Base-by-base conservation (phyloP, 2,888 invertebrate genomes). In the Myathropa florea region DNA sequence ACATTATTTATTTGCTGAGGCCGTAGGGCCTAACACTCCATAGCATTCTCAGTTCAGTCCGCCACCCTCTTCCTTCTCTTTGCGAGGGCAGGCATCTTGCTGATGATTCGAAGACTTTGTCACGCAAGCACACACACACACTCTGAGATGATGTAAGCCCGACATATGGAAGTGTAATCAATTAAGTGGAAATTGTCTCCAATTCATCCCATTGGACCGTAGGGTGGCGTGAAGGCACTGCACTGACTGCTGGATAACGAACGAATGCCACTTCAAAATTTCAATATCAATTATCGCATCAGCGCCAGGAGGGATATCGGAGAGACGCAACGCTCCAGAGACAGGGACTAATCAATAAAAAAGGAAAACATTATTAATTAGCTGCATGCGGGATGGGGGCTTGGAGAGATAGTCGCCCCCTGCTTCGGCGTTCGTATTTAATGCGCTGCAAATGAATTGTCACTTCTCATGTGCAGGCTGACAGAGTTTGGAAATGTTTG, bases 81-180 rank as follows among this genome's bases (percentile, higher is more conserved):
- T n/a, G n/a, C n/a, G n/a, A n/a, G n/a, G n/a, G n/a, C n/a, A n/a
- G n/a, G n/a, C n/a, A n/a, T n/a, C 7, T 18, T 23, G 9, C 21
- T 36, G 26, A 14, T 61, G 73, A 39, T 12, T 60, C 28, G 24
- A 21, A 57, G 55, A 68, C 67, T 39, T 68, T 70, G 30, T 28
- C 57, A 65, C 64, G 61, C 71, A 61, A 39, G 46, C 57, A 23
- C n/a, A 26, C 24, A 53, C 57, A 30, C 24, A 33, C 18, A 14
- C 53, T 36, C 53, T 23, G 30, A 72, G 72, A 73, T 81, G 67
- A 81, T 85, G 81, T 85, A 85, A 77, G 67, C 77, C 77, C 64
- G 77, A 73, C 73, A 82, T 61, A 68, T 82, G 85, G 77, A 73
- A 77, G 64, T 78, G 85, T 77, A 85, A 85, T 85, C 85, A 85